These are phyloP conservation scores for Pheosia gnoma DNA, from an alignment of 2,888 invertebrate genomes.

Conservation along the genomic window DNA sequence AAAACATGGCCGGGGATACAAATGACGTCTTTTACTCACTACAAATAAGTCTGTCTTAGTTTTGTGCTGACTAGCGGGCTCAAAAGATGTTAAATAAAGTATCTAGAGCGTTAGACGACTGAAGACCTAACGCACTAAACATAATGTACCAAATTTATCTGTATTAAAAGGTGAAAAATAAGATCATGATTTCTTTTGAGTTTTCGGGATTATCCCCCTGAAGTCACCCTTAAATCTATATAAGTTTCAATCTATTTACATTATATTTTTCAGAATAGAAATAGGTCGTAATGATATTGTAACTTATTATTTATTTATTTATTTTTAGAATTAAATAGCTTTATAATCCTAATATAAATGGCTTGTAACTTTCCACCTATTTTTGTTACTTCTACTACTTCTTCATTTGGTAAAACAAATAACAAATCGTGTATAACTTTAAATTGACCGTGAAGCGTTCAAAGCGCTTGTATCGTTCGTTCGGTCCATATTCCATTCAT, in stretches of 20 bases:
- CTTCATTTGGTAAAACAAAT: no score
- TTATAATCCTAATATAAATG: no score
- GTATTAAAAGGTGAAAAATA: background rate
- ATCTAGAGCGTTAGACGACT: conserved; percentile 3
- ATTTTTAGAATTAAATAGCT: no score
- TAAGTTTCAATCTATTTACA: no score
- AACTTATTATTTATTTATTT: no score
- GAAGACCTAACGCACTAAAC: background rate
- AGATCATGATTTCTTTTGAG: background rate
- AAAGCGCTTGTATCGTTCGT: conserved; percentile 17
- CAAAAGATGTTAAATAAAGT: background rate
- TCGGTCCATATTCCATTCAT: conserved; percentile 51
- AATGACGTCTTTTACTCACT: background rate
- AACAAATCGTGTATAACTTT: conserved; percentile 38
- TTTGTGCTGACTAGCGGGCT: background rate
- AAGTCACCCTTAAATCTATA: background rate
- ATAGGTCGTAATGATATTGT: no score
- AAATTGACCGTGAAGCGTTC: conserved; percentile 45
- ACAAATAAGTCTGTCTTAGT: conserved; percentile 1
- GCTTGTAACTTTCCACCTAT: no score
- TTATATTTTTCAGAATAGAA: no score
- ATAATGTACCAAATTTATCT: background rate
- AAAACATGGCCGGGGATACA: conserved; percentile 15
- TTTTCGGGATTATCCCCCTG: background rate
- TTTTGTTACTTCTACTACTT: no score